These are phyloP conservation scores for Sepioteuthis lessoniana DNA, from an alignment of 2,888 invertebrate species.

Conservation along the genomic window DNA sequence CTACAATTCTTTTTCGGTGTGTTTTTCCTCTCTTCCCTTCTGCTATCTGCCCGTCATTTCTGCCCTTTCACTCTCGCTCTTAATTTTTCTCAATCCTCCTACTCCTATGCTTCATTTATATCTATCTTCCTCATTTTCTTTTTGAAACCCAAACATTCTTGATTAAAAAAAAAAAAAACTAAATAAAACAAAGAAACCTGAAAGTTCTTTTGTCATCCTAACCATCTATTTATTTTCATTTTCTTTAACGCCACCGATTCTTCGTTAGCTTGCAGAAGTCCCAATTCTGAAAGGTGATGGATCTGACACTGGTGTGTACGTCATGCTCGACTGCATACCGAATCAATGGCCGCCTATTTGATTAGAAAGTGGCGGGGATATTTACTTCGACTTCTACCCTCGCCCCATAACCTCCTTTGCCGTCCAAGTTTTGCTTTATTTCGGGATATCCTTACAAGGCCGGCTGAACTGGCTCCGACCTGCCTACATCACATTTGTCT, in stretches of 20 bases:
- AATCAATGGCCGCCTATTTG: constrained; percentile 41
- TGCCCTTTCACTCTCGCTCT: background rate
- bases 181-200: too few species aligned
- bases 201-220: background rate
- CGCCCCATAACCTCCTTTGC: too few species aligned
- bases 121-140: background rate
- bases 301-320: constrained; percentile 38
- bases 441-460: too few species aligned
- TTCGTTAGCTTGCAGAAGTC: background rate
- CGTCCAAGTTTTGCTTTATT: too few species aligned
- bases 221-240: background rate
- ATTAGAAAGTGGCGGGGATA: background rate
- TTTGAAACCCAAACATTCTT: background rate
- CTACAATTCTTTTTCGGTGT: background rate
- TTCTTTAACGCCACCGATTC: background rate
- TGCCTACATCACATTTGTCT: too few species aligned
- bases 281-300: constrained; percentile 35
- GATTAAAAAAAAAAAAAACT: background rate
- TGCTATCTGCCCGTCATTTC: background rate
- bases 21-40: background rate
- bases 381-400: too few species aligned
- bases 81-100: background rate
- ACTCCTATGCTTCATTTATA: background rate
- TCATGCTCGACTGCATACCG: background rate
- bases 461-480: too few species aligned